Percentiles rank a stretch among this genome's conserved stretches.
phyloP scores from a whole-genome alignment of 2,888 invertebrate species.

The Myopa tessellatipennis region DNA sequence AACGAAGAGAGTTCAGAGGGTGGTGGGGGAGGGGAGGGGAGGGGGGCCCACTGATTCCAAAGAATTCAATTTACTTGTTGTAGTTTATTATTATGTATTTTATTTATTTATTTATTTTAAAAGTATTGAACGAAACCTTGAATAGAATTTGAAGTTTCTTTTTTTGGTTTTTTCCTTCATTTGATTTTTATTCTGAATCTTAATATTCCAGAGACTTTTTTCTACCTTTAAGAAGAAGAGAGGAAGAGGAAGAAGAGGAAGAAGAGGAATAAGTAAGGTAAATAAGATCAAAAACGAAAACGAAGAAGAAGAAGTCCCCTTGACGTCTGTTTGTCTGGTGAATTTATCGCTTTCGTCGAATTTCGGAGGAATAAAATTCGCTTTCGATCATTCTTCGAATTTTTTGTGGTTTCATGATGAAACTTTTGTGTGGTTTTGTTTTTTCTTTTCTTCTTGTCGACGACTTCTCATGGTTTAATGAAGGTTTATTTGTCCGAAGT shows the following conservation, averaged over 20 bases:
- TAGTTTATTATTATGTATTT: background rate
- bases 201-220: background rate
- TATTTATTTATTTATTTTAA: background rate
- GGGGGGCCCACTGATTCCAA: background rate
- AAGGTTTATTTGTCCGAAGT: background rate
- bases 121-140: too few relatives aligned
- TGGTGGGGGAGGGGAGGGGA: too few relatives aligned
- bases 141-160: background rate
- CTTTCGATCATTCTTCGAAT: background rate
- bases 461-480: too few relatives aligned
- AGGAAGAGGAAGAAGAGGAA: too few relatives aligned
- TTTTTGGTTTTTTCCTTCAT: background rate
- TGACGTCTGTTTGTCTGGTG: slow-evolving; percentile 2
- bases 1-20: too few relatives aligned
- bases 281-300: too few relatives aligned
- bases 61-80: background rate
- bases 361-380: background rate
- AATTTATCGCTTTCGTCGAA: background rate
- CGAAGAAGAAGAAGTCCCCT: background rate
- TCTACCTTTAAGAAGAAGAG: too few relatives aligned
- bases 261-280: too few relatives aligned
- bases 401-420: background rate
- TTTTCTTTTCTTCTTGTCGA: too few relatives aligned
- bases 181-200: background rate
- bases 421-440: background rate